Evolutionary conservation across 2,888 invertebrate species (phyloP).

Genomic region (Drosophila borealis): DNA sequence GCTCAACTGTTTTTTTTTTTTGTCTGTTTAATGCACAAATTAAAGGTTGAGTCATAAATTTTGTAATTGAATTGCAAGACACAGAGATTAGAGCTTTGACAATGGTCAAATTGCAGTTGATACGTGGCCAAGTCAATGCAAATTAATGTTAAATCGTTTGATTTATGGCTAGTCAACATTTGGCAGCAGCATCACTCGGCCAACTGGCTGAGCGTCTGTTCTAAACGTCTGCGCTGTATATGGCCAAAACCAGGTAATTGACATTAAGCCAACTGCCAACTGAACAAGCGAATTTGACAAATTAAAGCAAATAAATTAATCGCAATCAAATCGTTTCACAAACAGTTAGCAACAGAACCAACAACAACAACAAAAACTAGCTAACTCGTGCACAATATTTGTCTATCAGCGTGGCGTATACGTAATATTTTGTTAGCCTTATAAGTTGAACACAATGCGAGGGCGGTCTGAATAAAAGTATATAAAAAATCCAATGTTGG

Average conservation of each 20-base stretch:
- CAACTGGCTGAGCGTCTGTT: constrained; percentile 9
- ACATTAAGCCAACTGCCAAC: constrained; percentile 57
- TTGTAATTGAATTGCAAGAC: constrained; percentile 32
- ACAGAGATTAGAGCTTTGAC: constrained; percentile 12
- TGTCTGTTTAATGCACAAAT: constrained; percentile 34
- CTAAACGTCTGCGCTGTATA: constrained; percentile 32
- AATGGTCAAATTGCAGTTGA: constrained; percentile 18
- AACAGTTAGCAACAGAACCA: constrained; percentile 35
- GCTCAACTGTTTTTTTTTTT: constrained; percentile 4
- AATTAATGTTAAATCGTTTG: constrained; percentile 20
- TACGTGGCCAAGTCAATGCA: not conserved
- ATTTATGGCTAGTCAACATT: constrained; percentile 45
- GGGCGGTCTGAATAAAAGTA: not conserved
- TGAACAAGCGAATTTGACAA: constrained; percentile 60
- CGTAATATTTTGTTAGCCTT: constrained; percentile 1
- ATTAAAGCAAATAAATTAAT: constrained; percentile 67
- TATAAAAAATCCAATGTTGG: not conserved
- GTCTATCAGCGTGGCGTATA: constrained; percentile 25
- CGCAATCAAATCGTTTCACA: constrained; percentile 23
- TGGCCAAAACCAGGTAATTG: constrained; percentile 67
- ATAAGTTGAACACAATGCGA: constrained; percentile 1
- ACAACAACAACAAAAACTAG: not conserved
- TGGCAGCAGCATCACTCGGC: constrained; percentile 21
- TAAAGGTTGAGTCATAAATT: constrained; percentile 59
- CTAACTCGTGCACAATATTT: constrained; percentile 11